Conservation (phyloP, 1,140 invertebrate species). For the Venturia canescens region DNA sequence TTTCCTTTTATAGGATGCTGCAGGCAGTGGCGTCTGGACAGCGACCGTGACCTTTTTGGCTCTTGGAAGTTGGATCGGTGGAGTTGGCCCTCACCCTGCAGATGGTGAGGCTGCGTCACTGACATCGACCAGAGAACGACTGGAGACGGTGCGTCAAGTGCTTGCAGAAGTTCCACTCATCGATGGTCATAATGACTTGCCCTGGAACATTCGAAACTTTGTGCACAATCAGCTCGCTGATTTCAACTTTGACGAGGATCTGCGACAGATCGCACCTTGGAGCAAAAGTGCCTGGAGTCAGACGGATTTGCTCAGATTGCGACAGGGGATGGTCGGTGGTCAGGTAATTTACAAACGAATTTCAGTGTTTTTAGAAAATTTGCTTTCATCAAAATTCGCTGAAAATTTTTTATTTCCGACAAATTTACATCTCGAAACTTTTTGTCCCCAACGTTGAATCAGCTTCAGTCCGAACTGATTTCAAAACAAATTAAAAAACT, state of each 20-base stretch:
- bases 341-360: constrained; percentile 77
- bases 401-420: no score
- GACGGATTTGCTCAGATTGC: constrained; percentile 85
- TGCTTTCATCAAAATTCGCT: no score
- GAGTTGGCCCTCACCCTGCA: constrained; percentile 66
- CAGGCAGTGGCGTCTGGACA: constrained; percentile 63
- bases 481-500: no score
- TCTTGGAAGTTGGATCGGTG: constrained; percentile 67
- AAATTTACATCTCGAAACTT: no score
- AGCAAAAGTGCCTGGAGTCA: constrained; percentile 88
- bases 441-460: not conserved
- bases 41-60: constrained; percentile 64
- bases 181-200: constrained; percentile 89
- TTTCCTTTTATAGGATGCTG: constrained; percentile 58
- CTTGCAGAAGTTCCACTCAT: constrained; percentile 79
- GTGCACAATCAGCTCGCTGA: constrained; percentile 86
- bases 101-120: constrained; percentile 66
- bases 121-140: constrained; percentile 69
- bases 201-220: constrained; percentile 90
- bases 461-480: not conserved
- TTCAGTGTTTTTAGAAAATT: not conserved
- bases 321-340: constrained; percentile 86
- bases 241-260: constrained; percentile 84
- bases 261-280: constrained; percentile 84
- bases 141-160: constrained; percentile 77